phyloP scores from a whole-genome alignment of 2,888 invertebrate species.

The Ophraella communa region DNA sequence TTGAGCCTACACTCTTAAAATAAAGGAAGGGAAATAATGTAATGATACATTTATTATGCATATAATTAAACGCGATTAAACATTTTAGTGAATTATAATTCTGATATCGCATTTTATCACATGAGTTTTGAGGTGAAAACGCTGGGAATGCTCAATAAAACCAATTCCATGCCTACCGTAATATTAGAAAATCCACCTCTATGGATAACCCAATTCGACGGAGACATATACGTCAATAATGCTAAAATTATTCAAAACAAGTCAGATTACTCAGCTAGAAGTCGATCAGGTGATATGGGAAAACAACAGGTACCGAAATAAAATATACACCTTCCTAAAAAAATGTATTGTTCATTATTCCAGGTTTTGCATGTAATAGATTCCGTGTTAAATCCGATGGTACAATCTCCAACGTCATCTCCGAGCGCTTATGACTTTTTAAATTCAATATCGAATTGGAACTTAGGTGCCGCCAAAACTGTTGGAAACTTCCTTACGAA shows the following conservation, averaged over 20 bases:
- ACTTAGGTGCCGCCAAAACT: slow-evolving; percentile 33
- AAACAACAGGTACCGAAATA: slow-evolving; percentile 43
- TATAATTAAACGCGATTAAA: not conserved
- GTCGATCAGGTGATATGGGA: slow-evolving; percentile 41
- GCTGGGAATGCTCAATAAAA: slow-evolving; percentile 63
- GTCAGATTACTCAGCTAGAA: slow-evolving; percentile 47
- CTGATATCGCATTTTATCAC: slow-evolving; percentile 64
- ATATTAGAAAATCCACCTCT: slow-evolving; percentile 83
- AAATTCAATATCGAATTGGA: slow-evolving; percentile 63
- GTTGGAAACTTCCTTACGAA: slow-evolving; percentile 70
- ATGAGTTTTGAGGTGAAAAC: slow-evolving; percentile 65
- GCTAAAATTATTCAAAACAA: slow-evolving; percentile 74
- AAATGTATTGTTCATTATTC: slow-evolving; percentile 39
- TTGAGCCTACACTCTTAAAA: no score
- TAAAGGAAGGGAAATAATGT: no score
- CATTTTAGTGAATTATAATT: slow-evolving; percentile 52
- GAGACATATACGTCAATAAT: slow-evolving; percentile 83
- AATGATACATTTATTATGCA: no score
- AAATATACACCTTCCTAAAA: not conserved
- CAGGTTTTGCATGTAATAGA: slow-evolving; percentile 87
- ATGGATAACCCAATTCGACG: slow-evolving; percentile 76
- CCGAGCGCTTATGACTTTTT: slow-evolving; percentile 81
- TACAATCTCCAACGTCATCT: slow-evolving; percentile 64
- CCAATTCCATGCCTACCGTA: slow-evolving; percentile 62
- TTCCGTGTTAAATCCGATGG: slow-evolving; percentile 80